Evolutionary conservation across 1,140 invertebrate genomes (phyloP), one percentile per base, ranked within the genome.

Genomic region (Drosophila parvula): DNA sequence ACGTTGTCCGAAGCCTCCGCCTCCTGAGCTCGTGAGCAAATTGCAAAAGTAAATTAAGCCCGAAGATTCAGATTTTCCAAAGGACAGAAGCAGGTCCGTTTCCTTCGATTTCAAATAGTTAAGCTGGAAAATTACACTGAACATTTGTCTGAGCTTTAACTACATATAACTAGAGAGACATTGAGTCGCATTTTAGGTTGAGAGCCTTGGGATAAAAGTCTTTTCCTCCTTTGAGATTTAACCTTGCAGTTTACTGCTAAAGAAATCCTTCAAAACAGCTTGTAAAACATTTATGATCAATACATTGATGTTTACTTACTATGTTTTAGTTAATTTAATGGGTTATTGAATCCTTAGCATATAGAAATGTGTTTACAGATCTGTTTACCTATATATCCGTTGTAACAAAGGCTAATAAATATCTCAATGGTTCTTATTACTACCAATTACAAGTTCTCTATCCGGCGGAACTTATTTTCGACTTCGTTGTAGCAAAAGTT

Each of bases 31-130:
- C 11, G 47, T 32, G 57, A 75, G 45, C 55, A 43, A 68, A 75
- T 64, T 71, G 68, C 36, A 30, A 71, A 71, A 71, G 68, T 71
- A 71, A 71, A 71, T 71, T 71, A 71, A 71, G 67, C 43, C 55
- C 41, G 5, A 71, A 71, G 68, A 58, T 41, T 70, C 28, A 2
- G 65, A 71, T 50, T 71, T 34, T 41, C 18, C 14, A 12, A 56
- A 22, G 65, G 43, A 48, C 11, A 36, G 11, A 5, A 45, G 22
- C 6, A 11, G 18, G 9, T n/a, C 1, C 1, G 18, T 18, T 60
- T 43, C 8, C 60, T 22, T 14, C 16, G 61, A 30, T 41, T 63
- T 41, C 27, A 63, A 53, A 59, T 43, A 10, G 56, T 14, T 18
- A 22, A 32, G 12, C 28, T 58, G 60, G 38, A 12, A 27, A 22